Conservation (phyloP, 2,797 vertebrate genomes). For the Lepus townsendii region DNA sequence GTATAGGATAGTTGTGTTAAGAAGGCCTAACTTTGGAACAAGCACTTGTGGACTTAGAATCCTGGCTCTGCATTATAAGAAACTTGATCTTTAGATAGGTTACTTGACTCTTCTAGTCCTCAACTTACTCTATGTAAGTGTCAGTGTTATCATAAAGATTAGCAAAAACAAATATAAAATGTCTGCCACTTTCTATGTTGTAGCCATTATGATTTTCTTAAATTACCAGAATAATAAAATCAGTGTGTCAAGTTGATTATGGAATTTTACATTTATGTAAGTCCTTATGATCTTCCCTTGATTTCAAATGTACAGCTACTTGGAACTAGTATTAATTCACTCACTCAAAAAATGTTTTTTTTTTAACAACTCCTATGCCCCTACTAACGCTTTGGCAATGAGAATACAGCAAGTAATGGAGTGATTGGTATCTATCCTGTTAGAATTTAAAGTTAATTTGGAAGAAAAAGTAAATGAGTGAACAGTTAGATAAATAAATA, state of each 20-base stretch:
- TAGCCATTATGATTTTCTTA: constrained; percentile 28
- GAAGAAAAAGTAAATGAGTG: not conserved
- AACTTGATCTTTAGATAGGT: not conserved
- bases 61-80: not conserved
- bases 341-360: constrained; percentile 3
- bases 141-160: not conserved
- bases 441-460: constrained; percentile 7
- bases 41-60: not conserved
- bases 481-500: not conserved
- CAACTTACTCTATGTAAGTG: not conserved
- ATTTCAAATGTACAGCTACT: not conserved
- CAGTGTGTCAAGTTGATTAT: not conserved
- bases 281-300: not conserved
- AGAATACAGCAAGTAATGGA: not conserved
- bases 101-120: not conserved
- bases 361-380: not conserved
- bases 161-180: not conserved
- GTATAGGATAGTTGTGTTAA: not conserved
- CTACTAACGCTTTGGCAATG: not conserved
- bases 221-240: constrained; percentile 17
- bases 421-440: not conserved
- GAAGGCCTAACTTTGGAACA: not conserved
- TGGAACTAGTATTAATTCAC: not conserved
- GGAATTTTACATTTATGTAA: not conserved
- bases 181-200: not conserved